These are phyloP conservation scores for Sebastes taczanowskii DNA, from an alignment of 2,797 vertebrate species.

Conservation along the genomic window DNA sequence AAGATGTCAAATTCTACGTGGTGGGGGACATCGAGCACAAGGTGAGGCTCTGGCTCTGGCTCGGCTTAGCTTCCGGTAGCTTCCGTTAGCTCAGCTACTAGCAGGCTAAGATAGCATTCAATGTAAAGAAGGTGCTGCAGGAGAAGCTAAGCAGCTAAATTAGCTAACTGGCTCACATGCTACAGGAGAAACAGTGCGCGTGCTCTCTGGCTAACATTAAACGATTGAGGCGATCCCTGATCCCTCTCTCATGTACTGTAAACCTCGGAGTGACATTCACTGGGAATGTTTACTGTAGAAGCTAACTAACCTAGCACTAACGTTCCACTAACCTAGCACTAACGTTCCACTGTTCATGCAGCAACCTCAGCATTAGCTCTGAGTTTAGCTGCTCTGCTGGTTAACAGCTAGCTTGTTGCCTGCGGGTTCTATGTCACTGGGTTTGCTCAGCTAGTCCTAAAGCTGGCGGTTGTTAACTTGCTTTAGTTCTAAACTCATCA, in stretches of 20 bases:
- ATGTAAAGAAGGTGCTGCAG: neutral
- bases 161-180: conserved; percentile 19
- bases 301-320: neutral
- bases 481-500: neutral
- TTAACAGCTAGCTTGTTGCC: conserved; percentile 34
- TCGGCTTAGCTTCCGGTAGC: conserved; percentile 24
- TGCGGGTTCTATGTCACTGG: neutral
- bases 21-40: conserved; percentile 96
- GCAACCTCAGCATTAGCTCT: neutral
- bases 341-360: neutral
- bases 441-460: neutral
- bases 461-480: neutral
- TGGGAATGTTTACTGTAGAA: neutral
- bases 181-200: neutral
- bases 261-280: too few relatives aligned
- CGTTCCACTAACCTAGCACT: neutral
- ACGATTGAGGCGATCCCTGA: neutral
- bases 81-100: conserved; percentile 52
- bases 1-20: conserved; percentile 97
- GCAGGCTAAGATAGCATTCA: conserved; percentile 49
- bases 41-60: conserved; percentile 77
- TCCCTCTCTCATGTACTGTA: neutral
- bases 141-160: conserved; percentile 39
- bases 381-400: conserved; percentile 18
- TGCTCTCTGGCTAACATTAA: neutral